A percentile compares a stretch with the other conserved stretches of the same genome.
Evolutionary conservation across 1,140 invertebrate genomes (phyloP).

Genomic region (Eueides isabella): DNA sequence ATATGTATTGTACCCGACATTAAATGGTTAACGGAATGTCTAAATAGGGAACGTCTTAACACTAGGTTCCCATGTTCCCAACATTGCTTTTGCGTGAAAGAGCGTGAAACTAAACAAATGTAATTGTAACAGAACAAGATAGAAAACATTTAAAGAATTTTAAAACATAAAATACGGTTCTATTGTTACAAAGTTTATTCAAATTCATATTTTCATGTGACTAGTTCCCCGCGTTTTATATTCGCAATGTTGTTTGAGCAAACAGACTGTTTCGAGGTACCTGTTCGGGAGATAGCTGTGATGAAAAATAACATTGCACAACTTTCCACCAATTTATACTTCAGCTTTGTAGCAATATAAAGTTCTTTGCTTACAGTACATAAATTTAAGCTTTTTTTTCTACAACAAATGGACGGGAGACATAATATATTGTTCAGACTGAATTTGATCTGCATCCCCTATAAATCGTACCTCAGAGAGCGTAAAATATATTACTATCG

Average conservation of each 20-base stretch:
- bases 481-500: conserved; percentile 6
- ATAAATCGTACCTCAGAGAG: conserved; percentile 1
- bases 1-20: too few relatives aligned
- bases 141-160: not conserved
- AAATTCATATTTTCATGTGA: conserved; percentile 52
- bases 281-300: conserved; percentile 51
- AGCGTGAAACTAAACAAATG: too few relatives aligned
- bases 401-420: not conserved
- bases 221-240: conserved; percentile 46
- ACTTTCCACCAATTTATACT: conserved; percentile 29
- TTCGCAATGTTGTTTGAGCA: conserved; percentile 51
- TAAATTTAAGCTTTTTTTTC: conserved; percentile 2
- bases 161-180: not conserved
- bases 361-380: conserved; percentile 10
- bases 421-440: conserved; percentile 1
- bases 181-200: conserved; percentile 30
- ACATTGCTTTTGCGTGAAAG: too few relatives aligned
- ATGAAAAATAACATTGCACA: conserved; percentile 56
- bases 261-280: conserved; percentile 48
- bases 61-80: too few relatives aligned
- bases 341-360: not conserved
- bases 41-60: too few relatives aligned
- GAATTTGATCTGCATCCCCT: conserved; percentile 9
- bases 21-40: too few relatives aligned
- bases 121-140: not conserved